Conservation (phyloP, 2,888 invertebrate genomes). For the Xestia xanthographa region DNA sequence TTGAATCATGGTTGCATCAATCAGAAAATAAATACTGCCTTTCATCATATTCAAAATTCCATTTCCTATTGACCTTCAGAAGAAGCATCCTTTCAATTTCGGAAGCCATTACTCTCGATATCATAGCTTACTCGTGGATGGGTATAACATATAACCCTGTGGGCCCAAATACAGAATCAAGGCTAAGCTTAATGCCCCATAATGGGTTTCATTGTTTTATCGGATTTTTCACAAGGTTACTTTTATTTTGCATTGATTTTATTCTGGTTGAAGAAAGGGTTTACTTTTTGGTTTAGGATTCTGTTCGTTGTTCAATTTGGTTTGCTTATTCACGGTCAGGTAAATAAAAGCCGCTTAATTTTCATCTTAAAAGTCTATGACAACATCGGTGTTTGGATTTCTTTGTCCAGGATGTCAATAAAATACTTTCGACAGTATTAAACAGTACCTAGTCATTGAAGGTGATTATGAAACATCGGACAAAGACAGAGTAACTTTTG, state of each 20-base stretch:
- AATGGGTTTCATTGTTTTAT: conserved; percentile 50
- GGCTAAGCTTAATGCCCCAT: conserved; percentile 40
- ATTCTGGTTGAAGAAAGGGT: conserved; percentile 1
- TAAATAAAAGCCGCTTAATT: not conserved
- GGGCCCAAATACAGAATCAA: conserved; percentile 35
- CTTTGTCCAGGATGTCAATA: not conserved
- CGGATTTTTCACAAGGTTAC: conserved; percentile 44
- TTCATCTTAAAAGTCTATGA: not conserved
- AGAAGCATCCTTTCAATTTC: conserved; percentile 24
- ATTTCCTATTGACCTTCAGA: conserved; percentile 22
- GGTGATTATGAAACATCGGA: not conserved
- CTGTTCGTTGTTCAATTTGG: not conserved
- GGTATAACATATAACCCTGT: conserved; percentile 43
- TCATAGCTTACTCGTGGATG: conserved; percentile 47
- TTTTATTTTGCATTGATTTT: conserved; percentile 28
- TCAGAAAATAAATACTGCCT: not conserved
- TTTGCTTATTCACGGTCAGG: not conserved
- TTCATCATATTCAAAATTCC: not conserved
- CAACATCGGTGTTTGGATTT: not conserved
- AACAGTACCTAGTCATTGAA: not conserved
- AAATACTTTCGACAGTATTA: not conserved
- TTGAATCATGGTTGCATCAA: not conserved
- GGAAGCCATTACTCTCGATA: conserved; percentile 54
- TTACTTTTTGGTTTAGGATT: not conserved
- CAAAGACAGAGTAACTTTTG: not conserved